These are phyloP conservation scores for Aurelia aurita DNA, from an alignment of 30 jellyfish, hydroid and myxozoan species.

Conservation along the genomic window DNA sequence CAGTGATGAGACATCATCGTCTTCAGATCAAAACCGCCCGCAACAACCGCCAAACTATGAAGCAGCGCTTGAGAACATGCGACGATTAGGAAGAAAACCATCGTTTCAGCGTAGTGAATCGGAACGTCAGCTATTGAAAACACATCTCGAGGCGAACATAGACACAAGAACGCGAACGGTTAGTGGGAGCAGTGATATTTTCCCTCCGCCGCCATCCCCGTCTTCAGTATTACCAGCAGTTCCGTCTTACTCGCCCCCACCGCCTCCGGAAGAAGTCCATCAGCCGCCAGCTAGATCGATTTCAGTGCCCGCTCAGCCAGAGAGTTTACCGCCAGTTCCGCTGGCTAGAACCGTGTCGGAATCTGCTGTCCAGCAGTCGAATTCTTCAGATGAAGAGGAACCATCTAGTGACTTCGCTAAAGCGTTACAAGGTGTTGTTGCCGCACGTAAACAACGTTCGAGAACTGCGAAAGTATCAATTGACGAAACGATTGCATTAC, in stretches of 20 bases:
- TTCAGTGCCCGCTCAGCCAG: conserved; percentile 52
- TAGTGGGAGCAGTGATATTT: conserved; percentile 8
- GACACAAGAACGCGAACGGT: conserved; percentile 23
- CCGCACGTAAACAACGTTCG: conserved; percentile 71
- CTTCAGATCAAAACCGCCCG: conserved; percentile 40
- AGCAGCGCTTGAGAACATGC: conserved; percentile 79
- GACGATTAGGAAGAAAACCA: conserved; percentile 72
- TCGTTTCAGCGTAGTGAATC: conserved; percentile 39
- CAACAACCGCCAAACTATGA: conserved; percentile 89
- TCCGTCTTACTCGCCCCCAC: conserved; percentile 82
- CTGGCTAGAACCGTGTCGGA: conserved; percentile 1
- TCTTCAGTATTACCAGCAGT: conserved; percentile 48
- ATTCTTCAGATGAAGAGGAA: conserved; percentile 60
- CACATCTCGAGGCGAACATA: conserved; percentile 7
- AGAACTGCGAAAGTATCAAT: conserved; percentile 39
- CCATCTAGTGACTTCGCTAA: conserved; percentile 66
- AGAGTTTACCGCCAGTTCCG: conserved; percentile 8
- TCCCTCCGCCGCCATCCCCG: conserved; percentile 28
- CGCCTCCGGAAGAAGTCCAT: conserved; percentile 65
- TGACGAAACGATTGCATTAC: conserved; percentile 43
- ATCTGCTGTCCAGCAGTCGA: conserved; percentile 1
- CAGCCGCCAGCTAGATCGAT: conserved; percentile 50
- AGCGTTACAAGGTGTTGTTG: conserved; percentile 66
- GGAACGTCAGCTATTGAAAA: conserved; percentile 42
- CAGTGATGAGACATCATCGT: conserved; percentile 36